Base-by-base conservation (phyloP, 2,888 invertebrate genomes). In the Clunio marinus region DNA sequence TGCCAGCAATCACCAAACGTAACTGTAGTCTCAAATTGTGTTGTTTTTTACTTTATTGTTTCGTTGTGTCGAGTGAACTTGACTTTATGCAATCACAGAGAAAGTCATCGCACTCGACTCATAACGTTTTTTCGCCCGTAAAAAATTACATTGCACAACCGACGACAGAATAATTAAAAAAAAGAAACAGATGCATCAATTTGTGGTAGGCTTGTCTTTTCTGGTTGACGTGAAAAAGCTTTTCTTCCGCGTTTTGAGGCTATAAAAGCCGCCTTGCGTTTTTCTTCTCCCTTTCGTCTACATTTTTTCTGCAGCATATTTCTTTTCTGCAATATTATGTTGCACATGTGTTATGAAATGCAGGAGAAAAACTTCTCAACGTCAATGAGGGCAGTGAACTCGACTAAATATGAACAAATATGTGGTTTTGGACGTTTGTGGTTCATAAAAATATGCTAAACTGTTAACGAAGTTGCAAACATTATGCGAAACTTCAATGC, bases 281-380 rank as follows among this genome's bases (percentile, higher is more conserved):
- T n/a, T n/a, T n/a, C n/a, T n/a, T n/a, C n/a, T n/a, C n/a, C n/a
- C 24, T 51, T 15, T 51, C 24, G 51, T 51, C 51, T 51, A 51
- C 24, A 51, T 17, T 7, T 22, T 51, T 4, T 13, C 2, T 41
- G 24, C 24, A 17, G 22, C n/a, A n/a, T n/a, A n/a, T n/a, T n/a
- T n/a, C n/a, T n/a, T 41, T 51, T 51, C 22, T 51, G 51, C 51
- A 22, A 7, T 51, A n/a, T n/a, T 17, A 5, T 22, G 20, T 22
- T 51, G 51, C 51, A 51, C 51, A 51, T 51, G 51, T 51, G 24
- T 51, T 51, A 51, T 51, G 51, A 17, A 51, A 17, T 20, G 45
- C 17, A n/a, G n/a, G n/a, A n/a, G n/a, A n/a, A n/a, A n/a, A n/a
- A n/a, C n/a, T n/a, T n/a, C n/a, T n/a, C n/a, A n/a, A n/a, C n/a